Conservation (phyloP, 1,140 invertebrate genomes). For the Callitettix versicolor region DNA sequence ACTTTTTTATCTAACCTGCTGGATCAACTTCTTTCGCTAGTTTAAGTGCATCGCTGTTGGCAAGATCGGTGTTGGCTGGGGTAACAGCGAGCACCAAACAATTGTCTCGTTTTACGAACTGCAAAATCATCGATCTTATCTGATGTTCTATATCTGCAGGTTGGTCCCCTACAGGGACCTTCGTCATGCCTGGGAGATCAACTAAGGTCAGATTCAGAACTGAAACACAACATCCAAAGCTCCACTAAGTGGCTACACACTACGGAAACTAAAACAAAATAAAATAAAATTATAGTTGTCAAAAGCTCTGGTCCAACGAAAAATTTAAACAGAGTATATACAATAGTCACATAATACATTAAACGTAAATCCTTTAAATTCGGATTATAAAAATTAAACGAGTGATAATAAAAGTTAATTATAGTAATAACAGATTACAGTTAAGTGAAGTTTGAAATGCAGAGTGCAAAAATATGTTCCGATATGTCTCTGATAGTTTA, state of each 20-base stretch:
- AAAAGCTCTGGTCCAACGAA: no score
- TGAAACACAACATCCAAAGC: conserved; percentile 36
- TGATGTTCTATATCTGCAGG: conserved; percentile 87
- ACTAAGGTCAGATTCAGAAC: conserved; percentile 91
- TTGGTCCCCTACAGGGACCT: conserved; percentile 93
- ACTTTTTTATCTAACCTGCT: conserved; percentile 51
- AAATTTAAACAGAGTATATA: not conserved
- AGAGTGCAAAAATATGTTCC: no score
- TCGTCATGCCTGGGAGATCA: conserved; percentile 90
- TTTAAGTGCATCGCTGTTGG: conserved; percentile 92
- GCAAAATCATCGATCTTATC: conserved; percentile 88
- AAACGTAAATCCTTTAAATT: not conserved
- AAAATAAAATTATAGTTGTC: not conserved
- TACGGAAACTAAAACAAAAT: conserved; percentile 3
- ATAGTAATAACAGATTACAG: no score
- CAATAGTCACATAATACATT: not conserved
- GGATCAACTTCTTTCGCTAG: conserved; percentile 91
- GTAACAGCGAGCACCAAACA: conserved; percentile 94
- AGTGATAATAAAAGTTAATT: no score
- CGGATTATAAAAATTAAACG: no score
- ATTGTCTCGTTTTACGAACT: conserved; percentile 85
- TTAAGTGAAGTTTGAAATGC: no score
- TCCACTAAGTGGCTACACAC: conserved; percentile 11
- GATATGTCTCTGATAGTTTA: no score
- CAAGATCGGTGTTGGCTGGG: conserved; percentile 91